Base-by-base conservation (phyloP, 2,888 invertebrate species). In the Halictus quadricinctus region DNA sequence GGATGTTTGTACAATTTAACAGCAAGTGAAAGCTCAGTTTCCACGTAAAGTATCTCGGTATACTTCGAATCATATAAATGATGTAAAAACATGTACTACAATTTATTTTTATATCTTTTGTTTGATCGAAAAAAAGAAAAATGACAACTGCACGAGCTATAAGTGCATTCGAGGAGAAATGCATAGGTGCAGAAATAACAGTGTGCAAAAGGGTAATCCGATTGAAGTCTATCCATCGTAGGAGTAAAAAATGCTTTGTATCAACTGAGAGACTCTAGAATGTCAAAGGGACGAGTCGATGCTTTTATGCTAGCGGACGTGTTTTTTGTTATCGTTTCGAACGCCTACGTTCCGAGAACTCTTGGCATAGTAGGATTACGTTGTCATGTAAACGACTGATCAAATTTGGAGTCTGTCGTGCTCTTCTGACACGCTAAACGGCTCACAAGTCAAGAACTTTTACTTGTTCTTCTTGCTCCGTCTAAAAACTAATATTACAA, bases 171-270 rank as follows among this genome's bases (percentile, higher is more conserved):
- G 21, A 15, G 58, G 60, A 58, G 64, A 70, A 29, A 69, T 50
- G 18, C 64, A 29, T 64, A 8, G 29, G 25, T 15, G 18, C 29
- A 73, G 60, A 25, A 76, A 60, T 79, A 43, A 48, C 25, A 74
- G 25, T 54, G 64, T 76, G 54, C 21, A 50, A 74, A 54, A 79
- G 60, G 54, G 72, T 76, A 73, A 60, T 80, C 50, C 41, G 46
- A 81, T 82, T 64, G 80, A 76, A 69, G 64, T 79, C 72, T 66
- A 72, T 72, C 66, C 70, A 54, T 76, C 48, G 70, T 29, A 69
- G 25, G 48, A 82, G 81, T 83, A 83, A 84, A 88, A 86, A 84
- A 75, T 74, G 73, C 50, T 43, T 12, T 69, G 64, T 46, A 66
- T 50, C 64, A 66, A 77, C 43, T 60, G 21, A 5, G 64, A 64